Base-by-base conservation (phyloP, 2,113 vertebrate genomes). In the Brachirus orientalis region DNA sequence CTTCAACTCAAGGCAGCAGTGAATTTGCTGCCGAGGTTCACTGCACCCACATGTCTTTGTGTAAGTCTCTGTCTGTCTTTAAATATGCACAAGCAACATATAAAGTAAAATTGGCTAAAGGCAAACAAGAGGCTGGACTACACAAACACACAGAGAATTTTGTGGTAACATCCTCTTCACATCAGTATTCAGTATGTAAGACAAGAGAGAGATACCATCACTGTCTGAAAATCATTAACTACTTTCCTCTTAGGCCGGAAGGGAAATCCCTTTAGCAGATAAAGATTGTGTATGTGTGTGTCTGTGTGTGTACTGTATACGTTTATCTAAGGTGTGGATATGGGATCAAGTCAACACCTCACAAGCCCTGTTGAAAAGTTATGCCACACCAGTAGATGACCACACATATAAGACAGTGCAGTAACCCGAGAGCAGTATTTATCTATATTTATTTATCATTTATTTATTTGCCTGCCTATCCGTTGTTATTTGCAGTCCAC, bases 281-380 rank as follows among this genome's bases (percentile, higher is more conserved):
- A 43, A 46, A 69, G 59, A 61, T 51, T 33, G 56, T 55, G 51
- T 58, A 13, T 48, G 59, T 71, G 37, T 65, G 47, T 47, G 3
- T 65, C 3, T 36, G 54, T 38, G 8, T 47, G 18, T 73, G 51
- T 76, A 41, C 12, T 28, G 28, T 6, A 28, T 28, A 28, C 6
- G 28, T 28, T 28, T 28, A 28, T 28, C 28, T 28, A 62, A 11
- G 66, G 48, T 67, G 75, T 70, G 56, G 37, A 35, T 66, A 53
- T 54, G 75, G 70, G 48, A 74, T 80, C 63, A 80, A 75, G 86
- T 84, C 86, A 84, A 67, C 86, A 84, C 84, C 84, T 85, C 73
- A 82, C 62, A 75, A 17, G 46, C 40, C 63, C 69, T 83, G 79
- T 60, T 78, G 81, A 87, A 84, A 83, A 82, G 56, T 16, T 64